Base-by-base conservation (phyloP, 2,113 vertebrate species). In the Colinus virginianus region DNA sequence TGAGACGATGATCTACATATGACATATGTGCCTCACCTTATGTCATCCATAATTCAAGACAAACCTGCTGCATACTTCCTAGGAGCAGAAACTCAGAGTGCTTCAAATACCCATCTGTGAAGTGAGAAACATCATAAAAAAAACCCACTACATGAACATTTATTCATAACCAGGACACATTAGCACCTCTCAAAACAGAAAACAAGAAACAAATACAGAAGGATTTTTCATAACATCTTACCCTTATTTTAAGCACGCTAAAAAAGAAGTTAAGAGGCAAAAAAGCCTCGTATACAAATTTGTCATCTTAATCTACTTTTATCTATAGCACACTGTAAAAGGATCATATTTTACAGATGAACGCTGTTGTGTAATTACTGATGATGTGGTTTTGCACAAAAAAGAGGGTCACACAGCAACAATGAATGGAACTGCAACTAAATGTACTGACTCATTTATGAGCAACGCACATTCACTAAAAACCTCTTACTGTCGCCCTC, bases 141-240 rank as follows among this genome's bases (percentile, higher is more conserved):
- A 58, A 43, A 26, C 5, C 11, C 25, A 55, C 22, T 18, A 36
- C 22, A 58, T 7, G 18, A 6, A 92, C 45, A 21, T 66, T 72
- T 40, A 69, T 32, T 59, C 23, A 0, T 67, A 94, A 91, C 55
- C 59, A 42, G 59, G 86, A 86, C 79, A 77, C 19, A 45, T 78
- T 32, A 86, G 42, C 88, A 90, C 55, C 49, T 86, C 68, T 90
- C 59, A 42, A 85, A 92, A 58, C n/a, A 80, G 49, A 93, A 93
- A 80, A 21, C 34, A 75, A 78, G 61, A 81, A 70, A 78, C 5
- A 45, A 76, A 88, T 49, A 40, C 71, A 83, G 40, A 68, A 81
- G 42, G 15, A 74, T 9, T 42, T 51, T 51, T 61, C 36, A 51
- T 28, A 43, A 2, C 1, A 19, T 68, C 34, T 78, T 40, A 32